Conservation (phyloP, 2,888 invertebrate species). For the Amiota communis region DNA sequence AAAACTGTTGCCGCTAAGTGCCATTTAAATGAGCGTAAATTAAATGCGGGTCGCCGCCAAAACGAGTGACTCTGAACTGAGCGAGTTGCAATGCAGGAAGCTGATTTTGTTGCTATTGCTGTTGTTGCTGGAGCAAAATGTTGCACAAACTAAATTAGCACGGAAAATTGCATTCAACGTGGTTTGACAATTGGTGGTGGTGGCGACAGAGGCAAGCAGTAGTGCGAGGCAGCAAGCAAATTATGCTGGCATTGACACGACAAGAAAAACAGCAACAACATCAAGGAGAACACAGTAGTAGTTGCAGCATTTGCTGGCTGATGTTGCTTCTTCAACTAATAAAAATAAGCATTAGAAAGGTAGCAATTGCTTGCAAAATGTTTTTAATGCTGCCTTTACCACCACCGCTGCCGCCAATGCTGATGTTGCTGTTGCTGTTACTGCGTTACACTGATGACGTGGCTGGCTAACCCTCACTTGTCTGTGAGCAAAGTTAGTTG, state of each 20-base stretch:
- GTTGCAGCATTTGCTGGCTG: constrained; percentile 25
- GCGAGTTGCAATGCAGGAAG: constrained; percentile 23
- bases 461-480: neutral
- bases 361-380: constrained; percentile 59
- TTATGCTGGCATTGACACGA: constrained; percentile 70
- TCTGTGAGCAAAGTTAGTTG: neutral
- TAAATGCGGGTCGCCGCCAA: constrained; percentile 63
- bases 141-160: constrained; percentile 65
- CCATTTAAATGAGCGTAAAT: constrained; percentile 68
- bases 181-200: constrained; percentile 11
- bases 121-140: constrained; percentile 42
- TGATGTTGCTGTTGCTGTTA: neutral
- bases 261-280: constrained; percentile 41
- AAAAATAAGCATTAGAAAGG: constrained; percentile 67
- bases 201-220: constrained; percentile 13
- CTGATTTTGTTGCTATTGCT: neutral
- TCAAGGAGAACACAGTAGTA: constrained; percentile 32
- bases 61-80: neutral
- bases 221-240: constrained; percentile 55
- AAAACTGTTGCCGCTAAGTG: constrained; percentile 42
- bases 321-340: constrained; percentile 44
- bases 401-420: neutral
- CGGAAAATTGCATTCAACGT: constrained; percentile 47
- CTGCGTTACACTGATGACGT: neutral
- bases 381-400: constrained; percentile 28